Conservation (phyloP, 2,797 vertebrate species). For the Antrozous pallidus region DNA sequence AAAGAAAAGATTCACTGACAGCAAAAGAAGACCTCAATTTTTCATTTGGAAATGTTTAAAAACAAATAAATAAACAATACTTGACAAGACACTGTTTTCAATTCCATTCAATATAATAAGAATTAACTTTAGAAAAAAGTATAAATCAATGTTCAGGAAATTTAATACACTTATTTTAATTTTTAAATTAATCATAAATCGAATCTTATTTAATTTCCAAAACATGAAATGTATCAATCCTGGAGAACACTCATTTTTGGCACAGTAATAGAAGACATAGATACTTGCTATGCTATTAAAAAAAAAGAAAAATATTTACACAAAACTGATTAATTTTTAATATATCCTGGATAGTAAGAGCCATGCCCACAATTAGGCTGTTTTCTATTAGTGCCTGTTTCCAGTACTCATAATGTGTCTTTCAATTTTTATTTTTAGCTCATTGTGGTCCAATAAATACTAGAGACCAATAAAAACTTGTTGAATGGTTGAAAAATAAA, state of each 20-base stretch:
- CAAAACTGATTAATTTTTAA: neutral
- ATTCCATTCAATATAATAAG: neutral
- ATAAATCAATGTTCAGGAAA: neutral
- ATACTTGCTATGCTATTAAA: neutral
- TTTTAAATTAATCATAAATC: neutral
- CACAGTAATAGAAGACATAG: neutral
- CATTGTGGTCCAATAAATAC: neutral
- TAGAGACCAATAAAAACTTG: neutral
- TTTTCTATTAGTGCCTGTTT: neutral
- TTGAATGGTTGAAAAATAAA: slow-evolving; percentile 8
- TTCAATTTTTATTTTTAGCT: neutral
- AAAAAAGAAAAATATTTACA: neutral
- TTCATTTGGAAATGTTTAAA: slow-evolving; percentile 36
- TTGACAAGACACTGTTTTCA: neutral
- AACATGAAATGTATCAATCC: neutral
- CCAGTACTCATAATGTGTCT: neutral
- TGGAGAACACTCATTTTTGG: neutral
- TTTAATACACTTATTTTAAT: neutral
- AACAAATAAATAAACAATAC: slow-evolving; percentile 11
- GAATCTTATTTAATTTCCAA: neutral
- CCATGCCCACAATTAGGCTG: neutral
- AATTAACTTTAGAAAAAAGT: neutral
- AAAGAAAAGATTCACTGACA: neutral
- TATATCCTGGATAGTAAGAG: neutral
- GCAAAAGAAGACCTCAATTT: neutral